Evolutionary conservation across 30 jellyfish, hydroid and myxozoan species (phyloP), one percentile per base, ranked within the genome.

Genomic region (Aurelia aurita): DNA sequence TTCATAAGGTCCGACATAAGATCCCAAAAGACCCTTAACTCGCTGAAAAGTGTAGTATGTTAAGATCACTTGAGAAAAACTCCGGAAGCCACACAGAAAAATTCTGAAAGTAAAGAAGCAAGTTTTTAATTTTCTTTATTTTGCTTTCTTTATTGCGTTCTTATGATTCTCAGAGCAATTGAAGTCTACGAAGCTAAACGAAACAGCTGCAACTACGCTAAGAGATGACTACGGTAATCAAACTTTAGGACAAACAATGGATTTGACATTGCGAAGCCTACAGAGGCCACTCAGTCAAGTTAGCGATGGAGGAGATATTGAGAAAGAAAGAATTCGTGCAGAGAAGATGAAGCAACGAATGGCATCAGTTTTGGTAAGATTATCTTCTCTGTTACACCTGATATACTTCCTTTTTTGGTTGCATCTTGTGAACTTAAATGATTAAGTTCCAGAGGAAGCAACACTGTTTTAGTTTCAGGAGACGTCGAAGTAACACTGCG

Each of bases 331-430:
- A 22, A 26, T 63, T 10, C 55, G 90, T n/a, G 63, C 58, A 5
- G 90, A 65, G 25, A 80, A 31, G 51, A 28, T 63, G 22, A 60
- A 54, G 43, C 89, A 60, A 27, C 67, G 69, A 26, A 43, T 64
- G 73, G 82, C 54, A 29, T 35, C 90, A 20, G 44, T 80, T 8
- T 22, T 65, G 90, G 90, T 80, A 65, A 35, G 83, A 15, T 28
- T 11, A 31, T 49, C 13, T 21, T 14, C 58, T 2, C 5, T 26
- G 28, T 31, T 43, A n/a, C 27, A n/a, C 69, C 29, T 14, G 23
- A 4, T 6, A 39, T 39, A 39, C 16, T 39, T 2, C 51, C 9
- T 39, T 14, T 0, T 7, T 39, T 39, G 51, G 51, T 3, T 39
- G 51, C 15, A 6, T 39, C 16, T 6, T n/a, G n/a, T n/a, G n/a